phyloP scores from a whole-genome alignment of 2,888 invertebrate genomes.

The Cryptocheilus praepositus region DNA sequence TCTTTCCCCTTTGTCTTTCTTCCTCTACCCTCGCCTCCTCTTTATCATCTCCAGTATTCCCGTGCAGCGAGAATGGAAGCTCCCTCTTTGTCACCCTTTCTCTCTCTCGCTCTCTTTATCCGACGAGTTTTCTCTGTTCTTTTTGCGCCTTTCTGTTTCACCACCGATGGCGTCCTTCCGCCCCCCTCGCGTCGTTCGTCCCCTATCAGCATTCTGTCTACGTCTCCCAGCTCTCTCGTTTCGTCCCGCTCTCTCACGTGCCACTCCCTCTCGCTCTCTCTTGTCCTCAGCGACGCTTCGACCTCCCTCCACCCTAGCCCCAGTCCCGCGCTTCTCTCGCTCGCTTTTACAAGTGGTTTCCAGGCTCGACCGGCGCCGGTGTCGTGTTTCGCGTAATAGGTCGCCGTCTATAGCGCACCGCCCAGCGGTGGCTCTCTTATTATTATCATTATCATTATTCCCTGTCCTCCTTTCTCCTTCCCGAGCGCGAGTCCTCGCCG shows the following conservation, averaged over 20 bases:
- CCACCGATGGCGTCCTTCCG: not conserved
- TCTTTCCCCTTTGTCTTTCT: constrained; percentile 40
- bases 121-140: not conserved
- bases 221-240: constrained; percentile 2
- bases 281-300: constrained; percentile 2
- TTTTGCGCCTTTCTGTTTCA: no score
- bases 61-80: not conserved
- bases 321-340: constrained; percentile 10
- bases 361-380: constrained; percentile 62
- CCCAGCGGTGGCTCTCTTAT: constrained; percentile 49
- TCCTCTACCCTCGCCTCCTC: not conserved
- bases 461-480: constrained; percentile 29
- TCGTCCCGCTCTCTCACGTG: constrained; percentile 29
- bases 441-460: constrained; percentile 53
- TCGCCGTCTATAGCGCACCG: constrained; percentile 59
- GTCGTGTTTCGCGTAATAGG: constrained; percentile 70
- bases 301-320: constrained; percentile 2
- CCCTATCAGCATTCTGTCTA: constrained; percentile 3
- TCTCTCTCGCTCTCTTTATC: not conserved
- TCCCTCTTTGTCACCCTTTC: not conserved
- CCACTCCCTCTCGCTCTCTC: constrained; percentile 28
- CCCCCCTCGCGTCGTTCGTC: not conserved
- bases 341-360: constrained; percentile 60
- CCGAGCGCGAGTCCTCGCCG: no score
- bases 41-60: not conserved